A percentile compares a stretch with the other conserved stretches of the same genome.
Evolutionary conservation across 2,888 invertebrate species (phyloP).

Genomic region (Meghimatium bilineatum): DNA sequence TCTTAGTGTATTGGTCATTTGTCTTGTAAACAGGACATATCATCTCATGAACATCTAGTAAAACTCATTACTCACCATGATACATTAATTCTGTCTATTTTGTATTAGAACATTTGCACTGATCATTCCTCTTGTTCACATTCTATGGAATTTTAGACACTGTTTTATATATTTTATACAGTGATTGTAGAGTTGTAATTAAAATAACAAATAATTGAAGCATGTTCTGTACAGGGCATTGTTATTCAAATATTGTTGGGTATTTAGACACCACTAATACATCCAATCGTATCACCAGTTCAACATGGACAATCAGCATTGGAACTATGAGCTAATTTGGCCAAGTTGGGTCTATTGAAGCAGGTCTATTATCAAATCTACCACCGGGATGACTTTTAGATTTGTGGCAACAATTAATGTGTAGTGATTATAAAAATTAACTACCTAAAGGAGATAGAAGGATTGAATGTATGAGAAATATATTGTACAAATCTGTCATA

Average conservation of each 20-base stretch:
- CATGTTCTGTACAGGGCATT: too few relatives aligned
- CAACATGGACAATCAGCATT: too few relatives aligned
- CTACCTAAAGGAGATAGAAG: background rate
- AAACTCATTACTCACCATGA: background rate
- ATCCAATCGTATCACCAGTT: too few relatives aligned
- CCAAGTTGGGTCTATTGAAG: too few relatives aligned
- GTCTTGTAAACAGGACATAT: constrained; percentile 1
- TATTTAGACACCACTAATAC: too few relatives aligned
- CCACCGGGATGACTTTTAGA: too few relatives aligned
- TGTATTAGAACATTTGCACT: constrained; percentile 15
- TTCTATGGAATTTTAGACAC: background rate
- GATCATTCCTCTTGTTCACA: constrained; percentile 33
- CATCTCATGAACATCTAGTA: background rate
- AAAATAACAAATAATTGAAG: too few relatives aligned
- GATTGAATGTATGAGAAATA: background rate
- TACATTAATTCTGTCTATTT: background rate
- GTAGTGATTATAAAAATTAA: background rate
- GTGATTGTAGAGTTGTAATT: too few relatives aligned
- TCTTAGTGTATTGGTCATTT: background rate
- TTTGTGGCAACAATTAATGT: background rate
- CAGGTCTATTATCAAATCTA: too few relatives aligned
- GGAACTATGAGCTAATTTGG: too few relatives aligned
- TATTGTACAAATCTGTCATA: background rate
- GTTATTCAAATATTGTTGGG: too few relatives aligned
- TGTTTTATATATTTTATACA: background rate